These are phyloP conservation scores for Danaus chrysippus DNA, from an alignment of 2,888 invertebrate species.

Conservation along the genomic window DNA sequence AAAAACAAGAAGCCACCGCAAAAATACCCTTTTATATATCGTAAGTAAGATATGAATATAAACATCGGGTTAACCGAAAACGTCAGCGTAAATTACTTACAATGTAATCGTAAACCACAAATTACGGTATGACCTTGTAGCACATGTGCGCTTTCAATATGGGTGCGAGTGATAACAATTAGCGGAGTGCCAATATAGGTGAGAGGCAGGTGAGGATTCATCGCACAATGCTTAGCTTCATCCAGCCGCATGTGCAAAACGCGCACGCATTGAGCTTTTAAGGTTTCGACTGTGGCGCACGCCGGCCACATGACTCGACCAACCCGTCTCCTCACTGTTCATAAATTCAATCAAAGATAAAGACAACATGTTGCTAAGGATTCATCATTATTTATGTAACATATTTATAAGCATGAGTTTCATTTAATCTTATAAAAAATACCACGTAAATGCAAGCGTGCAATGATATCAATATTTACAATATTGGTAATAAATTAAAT, in stretches of 20 bases:
- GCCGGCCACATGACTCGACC: constrained; percentile 63
- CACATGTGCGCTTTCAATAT: constrained; percentile 67
- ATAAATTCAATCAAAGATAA: not conserved
- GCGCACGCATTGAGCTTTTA: constrained; percentile 60
- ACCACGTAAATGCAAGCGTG: constrained; percentile 15
- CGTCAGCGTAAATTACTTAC: constrained; percentile 50
- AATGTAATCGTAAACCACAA: constrained; percentile 70
- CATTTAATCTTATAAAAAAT: not conserved
- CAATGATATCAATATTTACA: constrained; percentile 25
- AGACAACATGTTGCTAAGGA: too few relatives aligned
- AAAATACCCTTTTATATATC: constrained; percentile 39
- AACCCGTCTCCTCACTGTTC: constrained; percentile 40
- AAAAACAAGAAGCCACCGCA: constrained; percentile 45
- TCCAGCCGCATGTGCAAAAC: constrained; percentile 37
- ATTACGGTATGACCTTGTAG: constrained; percentile 52
- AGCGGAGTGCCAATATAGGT: constrained; percentile 44
- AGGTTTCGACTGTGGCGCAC: constrained; percentile 56
- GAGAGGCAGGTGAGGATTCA: constrained; percentile 31
- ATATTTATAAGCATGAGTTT: not conserved
- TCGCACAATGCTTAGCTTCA: constrained; percentile 41
- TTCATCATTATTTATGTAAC: not conserved
- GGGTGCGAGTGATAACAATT: constrained; percentile 57
- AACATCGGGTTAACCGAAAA: constrained; percentile 44
- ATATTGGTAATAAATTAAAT: constrained; percentile 34
- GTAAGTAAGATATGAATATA: constrained; percentile 47